Conservation (phyloP, 2,888 invertebrate genomes). For the Eucera pruinosa region DNA sequence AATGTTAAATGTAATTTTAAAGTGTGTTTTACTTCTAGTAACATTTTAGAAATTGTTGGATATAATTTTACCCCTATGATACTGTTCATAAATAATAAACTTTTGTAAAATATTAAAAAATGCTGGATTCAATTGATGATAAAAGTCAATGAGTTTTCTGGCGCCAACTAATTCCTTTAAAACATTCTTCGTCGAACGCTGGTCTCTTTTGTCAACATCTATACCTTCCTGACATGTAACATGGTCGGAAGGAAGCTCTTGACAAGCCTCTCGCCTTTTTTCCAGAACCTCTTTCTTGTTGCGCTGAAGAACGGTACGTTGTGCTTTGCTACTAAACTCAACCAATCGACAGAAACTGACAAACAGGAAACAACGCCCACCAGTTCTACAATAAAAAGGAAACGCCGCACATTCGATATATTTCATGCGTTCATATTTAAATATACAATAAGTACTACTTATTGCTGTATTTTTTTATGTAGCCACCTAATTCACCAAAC, state of each 20-base stretch:
- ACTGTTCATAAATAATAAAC: too few relatives aligned
- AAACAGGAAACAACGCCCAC: slow-evolving; percentile 40
- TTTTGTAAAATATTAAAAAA: too few relatives aligned
- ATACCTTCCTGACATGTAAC: slow-evolving; percentile 66
- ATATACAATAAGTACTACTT: too few relatives aligned
- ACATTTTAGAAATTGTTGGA: too few relatives aligned
- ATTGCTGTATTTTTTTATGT: too few relatives aligned
- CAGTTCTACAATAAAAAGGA: slow-evolving; percentile 18
- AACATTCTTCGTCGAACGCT: slow-evolving; percentile 61
- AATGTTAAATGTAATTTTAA: too few relatives aligned
- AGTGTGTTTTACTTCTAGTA: too few relatives aligned
- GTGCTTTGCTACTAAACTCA: slow-evolving; percentile 22
- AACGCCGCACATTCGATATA: slow-evolving; percentile 16
- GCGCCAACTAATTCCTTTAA: slow-evolving; percentile 72
- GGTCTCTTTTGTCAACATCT: slow-evolving; percentile 59
- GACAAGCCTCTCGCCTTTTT: slow-evolving; percentile 67
- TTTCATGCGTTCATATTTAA: too few relatives aligned
- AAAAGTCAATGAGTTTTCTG: slow-evolving; percentile 62
- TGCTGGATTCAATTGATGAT: too few relatives aligned
- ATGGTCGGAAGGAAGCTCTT: slow-evolving; percentile 75
- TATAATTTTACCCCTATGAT: too few relatives aligned
- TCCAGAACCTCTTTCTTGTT: slow-evolving; percentile 55
- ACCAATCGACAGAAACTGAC: slow-evolving; percentile 51
- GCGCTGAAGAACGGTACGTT: slow-evolving; percentile 44
- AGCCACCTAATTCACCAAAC: too few relatives aligned